A percentile compares a stretch with the other conserved stretches of the same genome.
These are phyloP conservation scores for Takifugu rubripes DNA, from an alignment of 2,797 vertebrate genomes.

Conservation along the genomic window DNA sequence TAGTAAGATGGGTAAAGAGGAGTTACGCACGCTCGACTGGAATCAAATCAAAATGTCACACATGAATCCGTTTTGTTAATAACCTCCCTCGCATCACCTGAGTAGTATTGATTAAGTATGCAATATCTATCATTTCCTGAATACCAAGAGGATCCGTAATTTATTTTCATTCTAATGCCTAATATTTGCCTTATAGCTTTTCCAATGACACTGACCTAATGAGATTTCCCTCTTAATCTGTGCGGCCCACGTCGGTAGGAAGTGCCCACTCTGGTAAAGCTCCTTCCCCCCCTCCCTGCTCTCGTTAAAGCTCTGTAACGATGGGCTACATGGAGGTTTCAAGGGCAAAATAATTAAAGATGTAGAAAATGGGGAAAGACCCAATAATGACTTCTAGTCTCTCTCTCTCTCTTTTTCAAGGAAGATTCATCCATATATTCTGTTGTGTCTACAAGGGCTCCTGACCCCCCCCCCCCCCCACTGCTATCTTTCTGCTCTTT, in stretches of 20 bases:
- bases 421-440: constrained; percentile 32
- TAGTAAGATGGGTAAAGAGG: constrained; percentile 13
- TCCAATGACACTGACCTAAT: constrained; percentile 47
- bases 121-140: constrained; percentile 34
- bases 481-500: constrained; percentile 44
- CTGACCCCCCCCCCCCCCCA: constrained; percentile 38
- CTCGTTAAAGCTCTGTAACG: constrained; percentile 81
- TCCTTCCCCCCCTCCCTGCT: constrained; percentile 62
- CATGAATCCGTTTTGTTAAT: constrained; percentile 36
- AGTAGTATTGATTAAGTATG: constrained; percentile 36
- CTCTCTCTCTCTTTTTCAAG: constrained; percentile 34
- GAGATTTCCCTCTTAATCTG: constrained; percentile 81
- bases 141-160: constrained; percentile 10
- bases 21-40: constrained; percentile 22
- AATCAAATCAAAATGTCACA: constrained; percentile 53
- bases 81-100: constrained; percentile 38
- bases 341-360: constrained; percentile 72
- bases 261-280: constrained; percentile 68
- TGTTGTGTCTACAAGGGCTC: constrained; percentile 47
- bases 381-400: constrained; percentile 30
- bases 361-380: constrained; percentile 30
- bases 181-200: constrained; percentile 8
- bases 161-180: constrained; percentile 11
- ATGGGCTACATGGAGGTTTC: constrained; percentile 82
- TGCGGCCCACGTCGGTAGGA: constrained; percentile 78